Conservation (phyloP, 1,140 invertebrate genomes). For the Zaprionus lachaisei region DNA sequence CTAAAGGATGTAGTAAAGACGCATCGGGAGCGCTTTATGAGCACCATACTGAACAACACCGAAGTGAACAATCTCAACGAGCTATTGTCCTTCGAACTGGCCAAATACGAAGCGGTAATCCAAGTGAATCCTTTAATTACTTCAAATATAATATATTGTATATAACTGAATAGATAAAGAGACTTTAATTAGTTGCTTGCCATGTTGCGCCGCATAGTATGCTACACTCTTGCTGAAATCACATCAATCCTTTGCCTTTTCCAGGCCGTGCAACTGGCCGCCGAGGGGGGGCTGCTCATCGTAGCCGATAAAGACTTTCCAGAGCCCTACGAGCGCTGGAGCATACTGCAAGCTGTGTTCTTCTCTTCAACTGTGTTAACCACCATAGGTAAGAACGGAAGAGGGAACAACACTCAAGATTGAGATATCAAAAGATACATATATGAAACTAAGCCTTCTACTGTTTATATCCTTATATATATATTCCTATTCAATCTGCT, state of each 20-base stretch:
- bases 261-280: slow-evolving; percentile 87
- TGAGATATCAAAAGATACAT: too few species aligned
- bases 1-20: slow-evolving; percentile 85
- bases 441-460: too few species aligned
- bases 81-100: slow-evolving; percentile 86
- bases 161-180: too few species aligned
- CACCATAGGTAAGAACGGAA: slow-evolving; percentile 89
- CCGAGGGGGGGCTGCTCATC: slow-evolving; percentile 87
- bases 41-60: slow-evolving; percentile 86
- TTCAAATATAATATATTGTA: too few species aligned
- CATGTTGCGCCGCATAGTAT: not conserved
- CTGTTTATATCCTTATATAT: too few species aligned
- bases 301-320: slow-evolving; percentile 86
- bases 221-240: not conserved
- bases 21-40: slow-evolving; percentile 85
- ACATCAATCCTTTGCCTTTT: slow-evolving; percentile 1
- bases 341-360: slow-evolving; percentile 91
- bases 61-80: slow-evolving; percentile 86
- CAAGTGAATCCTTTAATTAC: not conserved
- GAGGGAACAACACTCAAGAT: not conserved
- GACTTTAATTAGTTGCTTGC: not conserved
- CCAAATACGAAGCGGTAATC: slow-evolving; percentile 87
- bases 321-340: slow-evolving; percentile 89
- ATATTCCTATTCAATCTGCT: slow-evolving; percentile 40
- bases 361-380: slow-evolving; percentile 94